phyloP scores from a whole-genome alignment of 2,888 invertebrate genomes.

The Zonitis immaculata region DNA sequence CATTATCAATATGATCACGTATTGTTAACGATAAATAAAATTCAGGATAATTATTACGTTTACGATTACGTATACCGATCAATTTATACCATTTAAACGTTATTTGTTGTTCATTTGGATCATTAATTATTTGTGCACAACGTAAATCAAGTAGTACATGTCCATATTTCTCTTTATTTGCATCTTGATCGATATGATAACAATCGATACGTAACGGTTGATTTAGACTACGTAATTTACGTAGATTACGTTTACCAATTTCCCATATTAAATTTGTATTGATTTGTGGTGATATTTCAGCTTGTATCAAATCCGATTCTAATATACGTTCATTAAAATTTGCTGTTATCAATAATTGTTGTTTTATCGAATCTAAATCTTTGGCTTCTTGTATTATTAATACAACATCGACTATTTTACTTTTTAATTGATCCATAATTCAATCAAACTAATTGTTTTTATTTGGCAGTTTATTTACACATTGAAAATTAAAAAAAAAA shows the following conservation, averaged over 20 bases:
- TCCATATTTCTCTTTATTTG: slow-evolving; percentile 62
- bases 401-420: slow-evolving; percentile 62
- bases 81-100: slow-evolving; percentile 60
- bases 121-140: slow-evolving; percentile 62
- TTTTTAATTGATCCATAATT: slow-evolving; percentile 60
- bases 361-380: slow-evolving; percentile 42
- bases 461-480: too few species aligned
- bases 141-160: slow-evolving; percentile 65
- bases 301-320: slow-evolving; percentile 62
- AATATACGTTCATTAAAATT: slow-evolving; percentile 43
- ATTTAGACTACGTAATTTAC: slow-evolving; percentile 69
- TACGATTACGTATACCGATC: slow-evolving; percentile 49
- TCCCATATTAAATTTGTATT: slow-evolving; percentile 76
- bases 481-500: too few species aligned
- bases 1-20: slow-evolving; percentile 53
- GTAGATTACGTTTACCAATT: slow-evolving; percentile 64
- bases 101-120: slow-evolving; percentile 49
- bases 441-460: too few species aligned
- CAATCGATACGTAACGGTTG: slow-evolving; percentile 71
- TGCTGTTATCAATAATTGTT: slow-evolving; percentile 38
- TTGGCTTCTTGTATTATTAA: slow-evolving; percentile 64
- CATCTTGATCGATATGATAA: slow-evolving; percentile 52
- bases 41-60: slow-evolving; percentile 54
- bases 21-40: slow-evolving; percentile 57
- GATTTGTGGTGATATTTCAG: slow-evolving; percentile 59